Base-by-base conservation (phyloP, 92 coral and sea anemone species). In the Porites divaricata region DNA sequence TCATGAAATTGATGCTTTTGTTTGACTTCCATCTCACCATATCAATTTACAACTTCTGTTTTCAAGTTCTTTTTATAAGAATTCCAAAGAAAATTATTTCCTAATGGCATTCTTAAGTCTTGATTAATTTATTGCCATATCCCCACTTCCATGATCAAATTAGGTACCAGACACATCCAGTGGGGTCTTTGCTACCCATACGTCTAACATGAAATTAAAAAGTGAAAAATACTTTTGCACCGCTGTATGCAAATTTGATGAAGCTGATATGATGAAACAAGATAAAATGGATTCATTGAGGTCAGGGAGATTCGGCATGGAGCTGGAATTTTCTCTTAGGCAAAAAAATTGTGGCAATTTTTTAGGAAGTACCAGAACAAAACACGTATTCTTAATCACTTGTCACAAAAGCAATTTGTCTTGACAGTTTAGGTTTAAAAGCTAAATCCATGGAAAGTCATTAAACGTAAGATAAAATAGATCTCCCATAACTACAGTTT, bases 271-370 rank as follows among this genome's bases (percentile, higher is more conserved):
- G 22, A 16, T n/a, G n/a, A 66, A 24, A 72, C 28, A 25, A 8
- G 21, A 80, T 80, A 69, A 80, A 69, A 35, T 21, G 26, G 75
- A 80, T 25, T n/a, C 75, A 45, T n/a, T 69, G 70, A 13, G 50
- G 67, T 28, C 20, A 19, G 26, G 21, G 68, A 26, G 58, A 53
- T 53, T n/a, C 23, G 25, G n/a, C 63, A 54, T 76, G 8, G 23
- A 12, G 65, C 53, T 51, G 21, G 48, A n/a, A 50, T 20, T 68
- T 56, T 19, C 24, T 25, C 16, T 5, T 66, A 12, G 50, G 66
- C 14, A 61, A 19, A 26, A 56, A 58, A 59, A 53, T 58, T 17
- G 20, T 11, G 54, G 61, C 15, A 50, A 24, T 54, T 67, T 70
- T 17, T 69, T 12, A 19, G 2, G 1, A 15, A 13, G 15, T 26